These are phyloP conservation scores for Anagyrus pseudococci DNA, from an alignment of 2,888 invertebrate genomes.

Conservation along the genomic window DNA sequence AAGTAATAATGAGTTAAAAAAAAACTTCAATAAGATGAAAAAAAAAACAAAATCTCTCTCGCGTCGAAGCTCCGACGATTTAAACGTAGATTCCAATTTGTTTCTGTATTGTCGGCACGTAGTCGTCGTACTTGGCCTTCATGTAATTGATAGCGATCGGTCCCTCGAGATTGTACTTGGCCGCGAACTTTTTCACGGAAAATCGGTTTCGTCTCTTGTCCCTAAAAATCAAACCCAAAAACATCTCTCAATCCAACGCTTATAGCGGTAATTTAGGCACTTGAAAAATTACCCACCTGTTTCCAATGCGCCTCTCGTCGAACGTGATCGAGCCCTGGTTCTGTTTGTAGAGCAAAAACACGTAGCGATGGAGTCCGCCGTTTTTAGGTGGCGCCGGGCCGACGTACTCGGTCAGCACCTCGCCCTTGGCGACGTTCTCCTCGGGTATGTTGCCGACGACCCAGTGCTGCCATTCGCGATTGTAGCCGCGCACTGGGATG, in stretches of 20 bases:
- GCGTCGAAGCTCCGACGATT: too few relatives aligned
- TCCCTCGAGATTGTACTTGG: conserved; percentile 67
- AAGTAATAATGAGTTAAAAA: too few relatives aligned
- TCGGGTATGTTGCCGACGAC: conserved; percentile 60
- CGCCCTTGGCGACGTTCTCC: conserved; percentile 56
- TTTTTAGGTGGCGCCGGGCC: conserved; percentile 57
- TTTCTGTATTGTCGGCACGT: conserved; percentile 64
- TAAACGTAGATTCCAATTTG: conserved; percentile 50
- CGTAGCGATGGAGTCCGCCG: conserved; percentile 55
- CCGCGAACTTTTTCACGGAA: conserved; percentile 67
- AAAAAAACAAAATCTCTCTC: too few relatives aligned
- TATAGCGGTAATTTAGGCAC: too few relatives aligned
- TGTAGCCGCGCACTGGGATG: conserved; percentile 53
- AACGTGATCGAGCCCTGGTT: conserved; percentile 59
- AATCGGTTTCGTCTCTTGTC: conserved; percentile 67
- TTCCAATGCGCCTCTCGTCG: conserved; percentile 55
- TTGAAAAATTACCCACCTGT: conserved; percentile 43
- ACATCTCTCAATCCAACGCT: too few relatives aligned
- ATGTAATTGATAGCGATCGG: conserved; percentile 71
- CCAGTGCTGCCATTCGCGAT: conserved; percentile 59
- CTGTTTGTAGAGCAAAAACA: conserved; percentile 58
- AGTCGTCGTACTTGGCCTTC: conserved; percentile 69
- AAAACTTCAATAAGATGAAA: too few relatives aligned
- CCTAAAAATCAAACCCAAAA: too few relatives aligned
- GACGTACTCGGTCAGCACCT: conserved; percentile 57